A percentile compares a stretch with the other conserved stretches of the same genome.
phyloP scores from a whole-genome alignment of 2,797 vertebrate genomes.

The Lacerta viridis region DNA sequence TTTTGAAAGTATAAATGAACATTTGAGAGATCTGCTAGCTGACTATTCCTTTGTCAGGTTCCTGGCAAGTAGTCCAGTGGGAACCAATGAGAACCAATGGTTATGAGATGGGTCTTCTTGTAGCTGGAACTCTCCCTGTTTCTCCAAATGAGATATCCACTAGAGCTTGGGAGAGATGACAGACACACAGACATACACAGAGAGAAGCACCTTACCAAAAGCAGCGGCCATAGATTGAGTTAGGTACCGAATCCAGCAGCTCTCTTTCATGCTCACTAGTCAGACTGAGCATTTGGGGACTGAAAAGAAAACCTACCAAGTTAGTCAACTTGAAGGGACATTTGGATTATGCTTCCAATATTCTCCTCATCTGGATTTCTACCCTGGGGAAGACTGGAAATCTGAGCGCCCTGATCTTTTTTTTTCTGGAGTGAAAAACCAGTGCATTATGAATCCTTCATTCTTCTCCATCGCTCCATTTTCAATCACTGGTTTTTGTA shows the following conservation, averaged over 20 bases:
- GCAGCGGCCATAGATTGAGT: rapidly evolving
- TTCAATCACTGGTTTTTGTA: neutral
- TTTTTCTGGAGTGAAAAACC: neutral
- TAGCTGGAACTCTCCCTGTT: no score
- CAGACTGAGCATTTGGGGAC: slow-evolving; percentile 23
- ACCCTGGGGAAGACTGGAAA: neutral
- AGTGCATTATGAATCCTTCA: neutral
- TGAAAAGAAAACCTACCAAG: neutral
- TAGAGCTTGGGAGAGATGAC: no score
- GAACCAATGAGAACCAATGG: no score
- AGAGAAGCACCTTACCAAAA: slow-evolving; percentile 48
- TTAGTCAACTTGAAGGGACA: neutral
- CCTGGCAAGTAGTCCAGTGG: no score
- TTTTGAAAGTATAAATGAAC: no score
- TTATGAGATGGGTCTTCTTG: no score
- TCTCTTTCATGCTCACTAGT: slow-evolving; percentile 27
- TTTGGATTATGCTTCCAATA: neutral
- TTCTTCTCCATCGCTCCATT: neutral
- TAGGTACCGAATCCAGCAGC: neutral
- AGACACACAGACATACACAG: neutral
- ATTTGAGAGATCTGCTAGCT: no score
- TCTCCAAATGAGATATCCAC: no score
- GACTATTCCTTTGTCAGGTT: no score
- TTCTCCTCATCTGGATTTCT: neutral
- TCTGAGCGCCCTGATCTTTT: neutral